Conservation (phyloP, 2,888 invertebrate species). For the Atethmia centrago region DNA sequence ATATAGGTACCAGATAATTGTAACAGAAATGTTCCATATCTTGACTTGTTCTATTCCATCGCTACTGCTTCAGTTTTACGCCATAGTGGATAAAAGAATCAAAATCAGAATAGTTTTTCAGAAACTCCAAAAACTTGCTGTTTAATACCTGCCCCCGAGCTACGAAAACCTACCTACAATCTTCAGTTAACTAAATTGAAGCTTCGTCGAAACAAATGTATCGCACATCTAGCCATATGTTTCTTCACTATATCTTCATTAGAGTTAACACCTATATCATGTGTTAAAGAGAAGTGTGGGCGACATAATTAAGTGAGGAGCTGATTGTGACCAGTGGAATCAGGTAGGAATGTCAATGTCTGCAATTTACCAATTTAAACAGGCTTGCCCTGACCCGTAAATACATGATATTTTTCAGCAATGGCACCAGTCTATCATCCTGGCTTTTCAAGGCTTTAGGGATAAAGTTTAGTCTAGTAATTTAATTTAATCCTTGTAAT, state of each 20-base stretch:
- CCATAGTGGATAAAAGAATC: neutral
- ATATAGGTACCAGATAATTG: neutral
- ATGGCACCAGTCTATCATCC: neutral
- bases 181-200: neutral
- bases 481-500: neutral
- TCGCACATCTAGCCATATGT: neutral
- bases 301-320: slow-evolving; percentile 26
- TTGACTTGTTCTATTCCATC: neutral
- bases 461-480: neutral
- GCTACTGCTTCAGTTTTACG: neutral
- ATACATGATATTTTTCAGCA: neutral
- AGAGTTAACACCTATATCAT: slow-evolving; percentile 7
- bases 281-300: slow-evolving; percentile 23
- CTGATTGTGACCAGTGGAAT: slow-evolving; percentile 20
- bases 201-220: neutral
- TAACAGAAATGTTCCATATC: neutral
- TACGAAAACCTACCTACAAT: neutral
- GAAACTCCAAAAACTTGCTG: neutral
- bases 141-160: neutral
- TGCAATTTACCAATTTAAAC: neutral
- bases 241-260: slow-evolving; percentile 31
- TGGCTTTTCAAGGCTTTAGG: neutral
- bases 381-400: neutral
- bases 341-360: slow-evolving; percentile 2
- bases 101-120: neutral